Percentiles rank a stretch among this genome's conserved stretches.
Conservation (phyloP, 2,113 vertebrate genomes). For the Bathybates hornii region DNA sequence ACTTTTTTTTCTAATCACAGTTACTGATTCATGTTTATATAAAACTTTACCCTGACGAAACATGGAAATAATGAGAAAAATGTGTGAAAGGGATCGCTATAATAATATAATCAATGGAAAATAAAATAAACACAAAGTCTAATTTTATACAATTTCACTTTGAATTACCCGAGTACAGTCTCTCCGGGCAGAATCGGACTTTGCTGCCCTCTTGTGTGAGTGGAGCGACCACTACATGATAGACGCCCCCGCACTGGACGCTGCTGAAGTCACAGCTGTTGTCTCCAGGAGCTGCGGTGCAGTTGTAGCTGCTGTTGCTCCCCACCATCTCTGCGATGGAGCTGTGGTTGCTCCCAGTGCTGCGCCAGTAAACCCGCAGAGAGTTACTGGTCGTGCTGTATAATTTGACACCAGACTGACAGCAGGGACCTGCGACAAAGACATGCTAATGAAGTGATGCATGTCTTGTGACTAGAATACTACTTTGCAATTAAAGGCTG, state of each 20-base stretch:
- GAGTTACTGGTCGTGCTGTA: conserved; percentile 72
- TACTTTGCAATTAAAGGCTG: neutral
- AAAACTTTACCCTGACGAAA: neutral
- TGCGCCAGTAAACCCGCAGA: conserved; percentile 80
- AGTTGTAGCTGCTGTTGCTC: conserved; percentile 73
- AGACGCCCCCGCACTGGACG: conserved; percentile 82
- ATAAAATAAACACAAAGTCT: neutral
- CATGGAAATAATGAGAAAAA: neutral
- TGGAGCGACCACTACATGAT: conserved; percentile 79
- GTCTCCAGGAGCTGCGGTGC: conserved; percentile 59
- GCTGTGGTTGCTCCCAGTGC: conserved; percentile 52
- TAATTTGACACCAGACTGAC: conserved; percentile 82
- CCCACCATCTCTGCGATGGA: conserved; percentile 73
- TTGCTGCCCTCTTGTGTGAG: conserved; percentile 64
- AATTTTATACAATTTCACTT: neutral
- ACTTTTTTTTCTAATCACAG: neutral
- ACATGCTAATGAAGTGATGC: neutral
- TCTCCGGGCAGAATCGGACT: conserved; percentile 79
- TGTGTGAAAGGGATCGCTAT: neutral
- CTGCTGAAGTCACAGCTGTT: conserved; percentile 76
- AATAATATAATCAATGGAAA: neutral
- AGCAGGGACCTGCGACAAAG: conserved; percentile 78
- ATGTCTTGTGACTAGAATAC: neutral
- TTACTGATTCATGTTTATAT: neutral
- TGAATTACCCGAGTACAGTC: conserved; percentile 83